Base-by-base conservation (phyloP, 23 tunicate genomes). In the Clavelina lepadiformis region DNA sequence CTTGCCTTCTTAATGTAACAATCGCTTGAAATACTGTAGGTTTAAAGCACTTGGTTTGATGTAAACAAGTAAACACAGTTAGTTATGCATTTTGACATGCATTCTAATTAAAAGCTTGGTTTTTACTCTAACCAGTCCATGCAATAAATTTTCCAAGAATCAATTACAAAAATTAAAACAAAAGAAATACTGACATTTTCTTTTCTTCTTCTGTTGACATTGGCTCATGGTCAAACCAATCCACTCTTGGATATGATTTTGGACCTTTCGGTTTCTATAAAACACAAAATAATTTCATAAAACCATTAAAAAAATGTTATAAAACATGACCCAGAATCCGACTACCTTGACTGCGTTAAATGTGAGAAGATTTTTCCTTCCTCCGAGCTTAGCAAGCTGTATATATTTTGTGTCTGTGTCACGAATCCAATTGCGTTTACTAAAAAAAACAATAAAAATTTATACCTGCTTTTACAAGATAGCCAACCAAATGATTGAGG, bases 201-300 rank as follows among this genome's bases (percentile, higher is more conserved):
- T 85, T 71, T 57, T 77, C 83, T 50, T 85, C 73, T 27, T 85
- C 93, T 29, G 67, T 54, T 23, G 72, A 28, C 71, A 69, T 65
- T 3, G 73, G 63, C 22, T 37, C 68, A 49, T 85, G 93, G 58
- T 85, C 93, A 47, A 85, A 85, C 93, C 93, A 85, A 50, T 85
- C 93, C 21, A 77, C 93, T 77, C 93, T 53, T 24, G 93, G 83
- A 64, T 85, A 85, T 25, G 75, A 54, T n/a, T 66, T 33, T 2
- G 80, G 75, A 24, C 59, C 74, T 24, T 62, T 50, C 18, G 33
- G 34, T 56, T 56, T 56, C 33, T 56, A 33, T 28, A 28, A 56
- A 33, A 28, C 1, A 4, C n/a, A 3, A 56, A 3, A 13, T 2
- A 56, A 22, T 2, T 28, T 26, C 30, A 28, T 56, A 7, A 52